Evolutionary conservation across 2,888 invertebrate genomes (phyloP).

Genomic region (Melieria omissa): DNA sequence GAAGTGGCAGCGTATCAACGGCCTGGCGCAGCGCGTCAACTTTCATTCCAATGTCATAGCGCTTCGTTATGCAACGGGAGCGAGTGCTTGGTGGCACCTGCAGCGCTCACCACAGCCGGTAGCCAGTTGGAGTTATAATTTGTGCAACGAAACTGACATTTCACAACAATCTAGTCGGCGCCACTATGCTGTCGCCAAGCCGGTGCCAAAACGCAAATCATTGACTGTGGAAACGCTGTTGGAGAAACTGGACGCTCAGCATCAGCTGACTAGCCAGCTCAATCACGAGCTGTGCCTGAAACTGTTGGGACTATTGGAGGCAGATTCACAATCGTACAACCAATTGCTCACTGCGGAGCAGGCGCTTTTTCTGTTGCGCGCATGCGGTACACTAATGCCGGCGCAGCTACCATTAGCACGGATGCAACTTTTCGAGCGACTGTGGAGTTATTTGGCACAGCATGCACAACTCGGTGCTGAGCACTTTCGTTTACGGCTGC

Average conservation of each 20-base stretch:
- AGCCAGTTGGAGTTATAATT: background rate
- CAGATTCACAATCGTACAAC: slow-evolving; percentile 22
- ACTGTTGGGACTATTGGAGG: slow-evolving; percentile 49
- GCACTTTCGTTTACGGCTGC: slow-evolving; percentile 70
- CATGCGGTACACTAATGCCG: slow-evolving; percentile 68
- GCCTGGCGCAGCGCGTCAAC: background rate
- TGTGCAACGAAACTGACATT: background rate
- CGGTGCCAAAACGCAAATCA: background rate
- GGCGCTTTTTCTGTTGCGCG: slow-evolving; percentile 67
- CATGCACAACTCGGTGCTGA: slow-evolving; percentile 53
- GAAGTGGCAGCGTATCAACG: slow-evolving; percentile 28
- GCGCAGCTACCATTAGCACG: slow-evolving; percentile 68
- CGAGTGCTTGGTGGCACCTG: background rate
- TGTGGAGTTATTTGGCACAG: slow-evolving; percentile 69
- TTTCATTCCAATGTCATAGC: background rate
- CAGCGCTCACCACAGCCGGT: background rate
- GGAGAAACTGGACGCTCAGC: slow-evolving; percentile 5
- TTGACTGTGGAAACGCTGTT: background rate
- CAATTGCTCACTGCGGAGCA: slow-evolving; percentile 48
- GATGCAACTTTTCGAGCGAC: slow-evolving; percentile 68
- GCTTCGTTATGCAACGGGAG: slow-evolving; percentile 32
- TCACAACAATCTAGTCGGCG: background rate
- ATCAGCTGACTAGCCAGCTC: slow-evolving; percentile 9
- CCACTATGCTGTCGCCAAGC: background rate
- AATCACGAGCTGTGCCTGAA: slow-evolving; percentile 11